Evolutionary conservation across 2,113 vertebrate genomes (phyloP).

Genomic region (Pavo muticus): DNA sequence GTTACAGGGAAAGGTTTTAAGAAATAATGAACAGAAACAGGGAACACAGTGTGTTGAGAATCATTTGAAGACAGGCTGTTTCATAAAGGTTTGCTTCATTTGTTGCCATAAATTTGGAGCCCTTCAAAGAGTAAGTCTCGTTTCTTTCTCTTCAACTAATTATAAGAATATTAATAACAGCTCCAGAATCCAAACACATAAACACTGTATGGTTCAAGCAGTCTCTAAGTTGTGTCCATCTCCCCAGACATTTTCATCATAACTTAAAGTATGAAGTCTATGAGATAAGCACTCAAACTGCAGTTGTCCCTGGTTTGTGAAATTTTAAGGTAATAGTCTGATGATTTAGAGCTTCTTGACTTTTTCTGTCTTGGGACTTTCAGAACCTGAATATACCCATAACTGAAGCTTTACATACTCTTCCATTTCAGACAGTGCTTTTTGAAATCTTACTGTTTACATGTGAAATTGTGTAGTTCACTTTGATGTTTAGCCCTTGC

Average conservation of each 20-base stretch:
- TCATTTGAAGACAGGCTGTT: neutral
- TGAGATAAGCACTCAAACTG: neutral
- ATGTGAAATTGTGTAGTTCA: neutral
- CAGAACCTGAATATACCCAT: neutral
- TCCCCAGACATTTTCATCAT: neutral
- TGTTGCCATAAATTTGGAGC: neutral
- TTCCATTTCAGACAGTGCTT: neutral
- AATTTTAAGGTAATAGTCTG: neutral
- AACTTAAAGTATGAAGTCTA: neutral
- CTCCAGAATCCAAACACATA: neutral
- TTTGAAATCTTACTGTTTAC: neutral
- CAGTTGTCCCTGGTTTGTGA: neutral
- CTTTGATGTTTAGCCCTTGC: neutral
- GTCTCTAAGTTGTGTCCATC: neutral
- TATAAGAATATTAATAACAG: neutral
- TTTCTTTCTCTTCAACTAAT: neutral
- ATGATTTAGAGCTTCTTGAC: neutral
- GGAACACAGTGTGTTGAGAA: neutral
- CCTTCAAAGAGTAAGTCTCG: neutral
- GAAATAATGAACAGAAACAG: neutral
- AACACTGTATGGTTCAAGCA: neutral
- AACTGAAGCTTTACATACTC: neutral
- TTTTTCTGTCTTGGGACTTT: neutral
- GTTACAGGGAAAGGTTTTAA: neutral
- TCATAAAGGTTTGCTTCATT: neutral